Percentiles rank a stretch among this genome's conserved stretches.
These are phyloP conservation scores for Turritopsis dohrnii DNA, from an alignment of 30 jellyfish, hydroid and myxozoan genomes.

Conservation along the genomic window DNA sequence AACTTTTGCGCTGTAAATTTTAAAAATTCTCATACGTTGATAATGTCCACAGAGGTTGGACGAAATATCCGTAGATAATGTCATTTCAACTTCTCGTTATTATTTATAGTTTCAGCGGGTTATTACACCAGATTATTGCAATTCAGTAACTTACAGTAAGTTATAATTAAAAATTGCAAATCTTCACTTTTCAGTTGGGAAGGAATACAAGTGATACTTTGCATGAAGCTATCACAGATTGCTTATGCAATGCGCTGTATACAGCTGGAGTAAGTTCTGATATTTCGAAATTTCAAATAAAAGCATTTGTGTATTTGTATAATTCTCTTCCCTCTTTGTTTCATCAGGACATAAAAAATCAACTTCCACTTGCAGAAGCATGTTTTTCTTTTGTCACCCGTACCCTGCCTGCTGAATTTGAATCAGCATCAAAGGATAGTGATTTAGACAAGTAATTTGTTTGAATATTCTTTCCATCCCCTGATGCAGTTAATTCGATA, in stretches of 20 bases:
- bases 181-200: conserved; percentile 36
- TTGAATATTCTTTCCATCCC: background rate
- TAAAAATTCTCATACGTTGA: too few relatives aligned
- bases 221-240: conserved; percentile 85
- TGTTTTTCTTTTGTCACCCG: conserved; percentile 62
- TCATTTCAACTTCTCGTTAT: too few relatives aligned
- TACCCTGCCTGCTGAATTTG: conserved; percentile 56
- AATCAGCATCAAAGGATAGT: conserved; percentile 51
- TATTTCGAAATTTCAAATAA: background rate
- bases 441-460: conserved; percentile 64
- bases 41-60: too few relatives aligned
- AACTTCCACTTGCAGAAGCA: conserved; percentile 70
- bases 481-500: background rate
- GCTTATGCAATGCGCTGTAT: conserved; percentile 79
- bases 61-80: too few relatives aligned
- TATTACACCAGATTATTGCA: too few relatives aligned
- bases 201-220: conserved; percentile 47
- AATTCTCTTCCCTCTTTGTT: background rate
- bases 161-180: background rate
- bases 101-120: too few relatives aligned
- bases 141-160: too few relatives aligned
- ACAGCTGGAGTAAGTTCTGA: conserved; percentile 51
- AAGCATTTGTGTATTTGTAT: background rate
- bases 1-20: too few relatives aligned
- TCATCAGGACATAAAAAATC: conserved; percentile 60